Conservation (phyloP, 2,888 invertebrate species). For the Phania funesta region DNA sequence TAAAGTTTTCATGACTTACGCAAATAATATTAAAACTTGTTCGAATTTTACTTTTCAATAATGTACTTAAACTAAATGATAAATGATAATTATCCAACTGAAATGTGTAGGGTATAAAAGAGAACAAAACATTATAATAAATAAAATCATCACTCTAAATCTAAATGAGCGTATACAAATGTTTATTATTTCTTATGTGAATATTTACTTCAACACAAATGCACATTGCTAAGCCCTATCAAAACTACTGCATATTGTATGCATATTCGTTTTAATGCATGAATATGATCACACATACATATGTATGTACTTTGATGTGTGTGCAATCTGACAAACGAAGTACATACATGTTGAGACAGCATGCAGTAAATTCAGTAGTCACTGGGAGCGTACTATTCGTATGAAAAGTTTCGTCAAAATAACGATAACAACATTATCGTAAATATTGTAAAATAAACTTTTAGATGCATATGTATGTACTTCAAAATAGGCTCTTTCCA, state of each 20-base stretch:
- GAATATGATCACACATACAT: not conserved
- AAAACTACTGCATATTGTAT: slow-evolving; percentile 29
- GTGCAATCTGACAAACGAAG: slow-evolving; percentile 30
- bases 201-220: slow-evolving; percentile 33
- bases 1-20: too few species aligned
- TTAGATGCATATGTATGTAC: not conserved
- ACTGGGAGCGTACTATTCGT: slow-evolving; percentile 6
- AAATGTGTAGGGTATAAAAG: slow-evolving; percentile 33
- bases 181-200: slow-evolving; percentile 55
- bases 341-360: slow-evolving; percentile 37
- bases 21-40: too few species aligned
- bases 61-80: too few species aligned
- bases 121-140: slow-evolving; percentile 25
- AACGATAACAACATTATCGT: slow-evolving; percentile 62
- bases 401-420: slow-evolving; percentile 29
- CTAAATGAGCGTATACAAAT: slow-evolving; percentile 60
- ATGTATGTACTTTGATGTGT: slow-evolving; percentile 18
- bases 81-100: too few species aligned
- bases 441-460: slow-evolving; percentile 40
- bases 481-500: not conserved
- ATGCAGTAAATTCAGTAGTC: slow-evolving; percentile 47
- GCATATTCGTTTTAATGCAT: not conserved
- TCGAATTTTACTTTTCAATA: too few species aligned
- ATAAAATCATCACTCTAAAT: slow-evolving; percentile 59
- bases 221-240: slow-evolving; percentile 31